Evolutionary conservation across 2,113 vertebrate genomes (phyloP).

Genomic region (Triplophysa dalaica): DNA sequence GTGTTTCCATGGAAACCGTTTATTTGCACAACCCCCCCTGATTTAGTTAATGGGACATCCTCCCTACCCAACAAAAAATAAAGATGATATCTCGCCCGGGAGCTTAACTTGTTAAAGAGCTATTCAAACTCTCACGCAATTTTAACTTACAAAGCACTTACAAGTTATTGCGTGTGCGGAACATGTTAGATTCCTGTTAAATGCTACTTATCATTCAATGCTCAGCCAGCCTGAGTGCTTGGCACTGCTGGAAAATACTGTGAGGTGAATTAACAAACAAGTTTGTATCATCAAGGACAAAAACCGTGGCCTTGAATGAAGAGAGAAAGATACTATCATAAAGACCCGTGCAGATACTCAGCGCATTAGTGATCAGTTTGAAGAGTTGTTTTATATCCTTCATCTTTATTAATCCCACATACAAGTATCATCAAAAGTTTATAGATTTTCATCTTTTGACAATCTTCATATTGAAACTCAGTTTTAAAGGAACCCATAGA

Average conservation of each 20-base stretch:
- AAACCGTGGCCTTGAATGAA: background rate
- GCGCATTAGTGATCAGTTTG: background rate
- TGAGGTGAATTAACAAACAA: conserved; percentile 27
- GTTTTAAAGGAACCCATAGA: background rate
- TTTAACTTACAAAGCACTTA: background rate
- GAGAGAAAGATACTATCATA: background rate
- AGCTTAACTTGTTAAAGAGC: background rate
- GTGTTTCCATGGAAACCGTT: conserved; percentile 11
- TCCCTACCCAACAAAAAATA: background rate
- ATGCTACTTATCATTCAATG: conserved; percentile 24
- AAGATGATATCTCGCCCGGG: background rate
- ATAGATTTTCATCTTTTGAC: background rate
- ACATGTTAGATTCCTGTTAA: background rate
- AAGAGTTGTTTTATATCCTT: background rate
- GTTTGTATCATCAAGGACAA: conserved; percentile 7
- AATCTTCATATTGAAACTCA: background rate
- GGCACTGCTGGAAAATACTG: background rate
- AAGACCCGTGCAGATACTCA: background rate
- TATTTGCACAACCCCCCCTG: background rate
- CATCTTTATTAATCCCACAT: background rate
- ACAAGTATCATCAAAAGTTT: background rate
- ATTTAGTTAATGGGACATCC: background rate
- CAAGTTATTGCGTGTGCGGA: too few species aligned
- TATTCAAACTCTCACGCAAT: background rate
- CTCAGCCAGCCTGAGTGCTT: background rate